Evolutionary conservation across 2,888 invertebrate genomes (phyloP).

Genomic region (Diarsia rubi): DNA sequence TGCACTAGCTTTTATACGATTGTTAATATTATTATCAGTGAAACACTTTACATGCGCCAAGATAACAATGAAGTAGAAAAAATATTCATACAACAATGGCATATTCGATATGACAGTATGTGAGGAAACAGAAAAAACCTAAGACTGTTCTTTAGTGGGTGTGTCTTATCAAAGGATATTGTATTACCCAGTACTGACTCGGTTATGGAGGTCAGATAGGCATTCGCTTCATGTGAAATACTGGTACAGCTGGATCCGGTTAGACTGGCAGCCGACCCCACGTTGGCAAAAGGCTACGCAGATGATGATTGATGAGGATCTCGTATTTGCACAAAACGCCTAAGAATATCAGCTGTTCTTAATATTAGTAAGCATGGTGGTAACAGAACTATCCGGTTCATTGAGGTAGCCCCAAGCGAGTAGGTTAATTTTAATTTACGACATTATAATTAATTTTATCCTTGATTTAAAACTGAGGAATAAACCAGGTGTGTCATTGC

Average conservation of each 20-base stretch:
- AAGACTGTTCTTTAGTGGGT: neutral
- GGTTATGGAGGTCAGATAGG: no score
- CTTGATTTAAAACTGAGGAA: constrained; percentile 7
- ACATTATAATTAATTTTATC: constrained; percentile 1
- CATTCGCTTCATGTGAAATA: no score
- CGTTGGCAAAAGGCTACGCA: no score
- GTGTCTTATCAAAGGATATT: no score
- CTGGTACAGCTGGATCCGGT: no score
- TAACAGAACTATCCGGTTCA: neutral
- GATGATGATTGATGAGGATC: no score
- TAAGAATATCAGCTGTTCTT: no score
- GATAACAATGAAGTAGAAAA: constrained; percentile 1
- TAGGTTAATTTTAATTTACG: constrained; percentile 1
- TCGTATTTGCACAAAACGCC: no score
- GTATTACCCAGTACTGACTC: no score
- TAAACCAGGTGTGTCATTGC: neutral
- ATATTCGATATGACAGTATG: no score
- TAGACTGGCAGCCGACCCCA: no score
- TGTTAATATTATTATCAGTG: constrained; percentile 9
- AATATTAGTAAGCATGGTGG: neutral
- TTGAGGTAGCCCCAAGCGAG: neutral
- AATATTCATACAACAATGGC: neutral
- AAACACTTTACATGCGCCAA: neutral
- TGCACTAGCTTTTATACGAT: neutral
- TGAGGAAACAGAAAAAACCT: neutral